These are phyloP conservation scores for Akabosia matsudoensis DNA, from an alignment of 1,140 invertebrate species.

Conservation along the genomic window DNA sequence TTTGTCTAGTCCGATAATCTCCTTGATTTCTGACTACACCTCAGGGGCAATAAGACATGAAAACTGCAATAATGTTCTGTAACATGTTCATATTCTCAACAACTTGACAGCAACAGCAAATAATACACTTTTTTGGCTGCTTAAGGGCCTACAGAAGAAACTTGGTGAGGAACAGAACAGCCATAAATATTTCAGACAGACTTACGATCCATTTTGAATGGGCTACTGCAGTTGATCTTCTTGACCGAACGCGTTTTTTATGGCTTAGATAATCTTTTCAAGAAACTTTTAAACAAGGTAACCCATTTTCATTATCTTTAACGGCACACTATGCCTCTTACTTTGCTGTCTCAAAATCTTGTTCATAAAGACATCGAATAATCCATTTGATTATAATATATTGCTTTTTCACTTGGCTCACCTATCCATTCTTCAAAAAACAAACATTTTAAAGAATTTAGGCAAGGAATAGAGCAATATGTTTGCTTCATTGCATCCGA, in stretches of 20 bases:
- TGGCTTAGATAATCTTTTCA: neutral
- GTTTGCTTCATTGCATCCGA: too few relatives aligned
- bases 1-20: slow-evolving; percentile 17
- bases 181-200: slow-evolving; percentile 6
- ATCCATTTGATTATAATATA: too few relatives aligned
- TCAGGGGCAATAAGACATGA: neutral
- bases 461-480: too few relatives aligned
- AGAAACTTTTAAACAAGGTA: neutral
- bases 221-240: neutral
- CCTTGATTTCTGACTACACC: neutral
- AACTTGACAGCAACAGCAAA: slow-evolving; percentile 17
- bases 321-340: too few relatives aligned
- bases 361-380: too few relatives aligned
- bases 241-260: neutral
- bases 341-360: too few relatives aligned
- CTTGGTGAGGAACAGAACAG: neutral
- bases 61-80: neutral
- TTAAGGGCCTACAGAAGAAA: neutral
- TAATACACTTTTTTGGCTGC: neutral
- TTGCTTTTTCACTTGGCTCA: too few relatives aligned
- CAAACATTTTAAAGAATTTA: too few relatives aligned
- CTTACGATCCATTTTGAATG: neutral
- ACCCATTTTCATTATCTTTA: neutral
- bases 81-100: slow-evolving; percentile 8
- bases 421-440: too few relatives aligned